Evolutionary conservation across 2,797 vertebrate species (phyloP).

Genomic region (Ptychadena robeensis): DNA sequence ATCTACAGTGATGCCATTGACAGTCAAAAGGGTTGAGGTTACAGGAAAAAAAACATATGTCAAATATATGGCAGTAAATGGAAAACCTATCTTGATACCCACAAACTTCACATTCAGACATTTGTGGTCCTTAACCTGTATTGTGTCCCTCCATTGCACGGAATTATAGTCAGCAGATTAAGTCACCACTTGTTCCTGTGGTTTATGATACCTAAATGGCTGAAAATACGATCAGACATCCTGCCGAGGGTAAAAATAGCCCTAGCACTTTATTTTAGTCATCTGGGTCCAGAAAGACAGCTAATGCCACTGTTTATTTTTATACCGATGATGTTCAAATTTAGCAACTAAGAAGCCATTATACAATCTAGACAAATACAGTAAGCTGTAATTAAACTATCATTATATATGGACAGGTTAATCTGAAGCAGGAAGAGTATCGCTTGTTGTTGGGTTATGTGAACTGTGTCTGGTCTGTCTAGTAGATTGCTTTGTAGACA

Average conservation of each 20-base stretch:
- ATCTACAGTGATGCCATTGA: too few species aligned
- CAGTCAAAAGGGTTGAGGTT: too few species aligned
- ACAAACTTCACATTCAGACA: neutral
- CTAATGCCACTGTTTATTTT: slow-evolving; percentile 4
- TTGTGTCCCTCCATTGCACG: slow-evolving; percentile 18
- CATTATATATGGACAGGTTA: neutral
- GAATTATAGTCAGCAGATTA: slow-evolving; percentile 34
- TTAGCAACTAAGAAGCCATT: slow-evolving; percentile 24
- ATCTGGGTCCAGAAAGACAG: neutral
- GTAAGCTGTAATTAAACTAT: neutral
- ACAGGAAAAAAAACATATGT: too few species aligned
- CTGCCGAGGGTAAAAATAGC: slow-evolving; percentile 39
- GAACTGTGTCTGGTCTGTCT: neutral
- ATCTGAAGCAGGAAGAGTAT: neutral
- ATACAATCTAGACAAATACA: neutral
- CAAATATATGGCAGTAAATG: too few species aligned
- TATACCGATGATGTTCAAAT: slow-evolving; percentile 25
- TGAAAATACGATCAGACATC: slow-evolving; percentile 26
- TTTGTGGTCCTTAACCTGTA: slow-evolving; percentile 16
- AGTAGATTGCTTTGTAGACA: neutral
- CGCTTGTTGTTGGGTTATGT: neutral
- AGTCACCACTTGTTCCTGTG: slow-evolving; percentile 14
- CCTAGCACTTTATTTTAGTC: neutral
- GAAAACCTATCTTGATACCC: neutral
- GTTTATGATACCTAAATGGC: slow-evolving; percentile 29